Evolutionary conservation across 1,140 invertebrate genomes (phyloP).

Genomic region (Diuraphis noxia): DNA sequence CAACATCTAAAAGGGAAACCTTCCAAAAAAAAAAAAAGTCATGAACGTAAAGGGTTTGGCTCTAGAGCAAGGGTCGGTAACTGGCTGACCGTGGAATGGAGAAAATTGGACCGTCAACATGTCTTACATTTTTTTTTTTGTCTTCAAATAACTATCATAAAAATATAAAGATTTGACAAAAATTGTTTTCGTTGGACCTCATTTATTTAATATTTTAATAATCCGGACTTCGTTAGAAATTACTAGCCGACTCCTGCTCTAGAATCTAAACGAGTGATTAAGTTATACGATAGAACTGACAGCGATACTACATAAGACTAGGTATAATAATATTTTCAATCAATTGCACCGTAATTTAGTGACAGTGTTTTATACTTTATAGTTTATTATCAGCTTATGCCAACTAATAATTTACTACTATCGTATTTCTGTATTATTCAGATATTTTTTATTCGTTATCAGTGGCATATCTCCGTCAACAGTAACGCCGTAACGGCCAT

Average conservation of each 20-base stretch:
- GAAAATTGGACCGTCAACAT: too few relatives aligned
- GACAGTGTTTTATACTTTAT: not conserved
- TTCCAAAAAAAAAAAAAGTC: not conserved
- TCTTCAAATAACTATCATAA: too few relatives aligned
- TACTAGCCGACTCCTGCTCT: too few relatives aligned
- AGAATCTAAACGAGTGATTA: not conserved
- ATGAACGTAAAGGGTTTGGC: not conserved
- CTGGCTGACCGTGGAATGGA: too few relatives aligned
- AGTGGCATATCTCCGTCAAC: not conserved
- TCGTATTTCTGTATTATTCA: not conserved
- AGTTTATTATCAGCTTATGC: not conserved
- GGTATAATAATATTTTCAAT: not conserved
- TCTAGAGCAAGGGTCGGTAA: too few relatives aligned
- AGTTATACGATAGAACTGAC: not conserved
- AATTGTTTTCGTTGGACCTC: too few relatives aligned
- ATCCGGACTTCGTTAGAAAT: too few relatives aligned
- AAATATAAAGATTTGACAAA: too few relatives aligned
- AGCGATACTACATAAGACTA: not conserved
- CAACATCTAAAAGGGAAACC: not conserved
- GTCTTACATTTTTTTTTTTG: too few relatives aligned
- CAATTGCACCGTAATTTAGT: not conserved
- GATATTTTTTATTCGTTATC: not conserved
- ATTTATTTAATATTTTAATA: too few relatives aligned
- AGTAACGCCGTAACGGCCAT: not conserved
- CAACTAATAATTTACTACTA: not conserved